Percentiles rank a stretch among this genome's conserved stretches.
Evolutionary conservation across 53 echinoderm and acorn worm genomes (phyloP).

Genomic region (Holothuria scabra): DNA sequence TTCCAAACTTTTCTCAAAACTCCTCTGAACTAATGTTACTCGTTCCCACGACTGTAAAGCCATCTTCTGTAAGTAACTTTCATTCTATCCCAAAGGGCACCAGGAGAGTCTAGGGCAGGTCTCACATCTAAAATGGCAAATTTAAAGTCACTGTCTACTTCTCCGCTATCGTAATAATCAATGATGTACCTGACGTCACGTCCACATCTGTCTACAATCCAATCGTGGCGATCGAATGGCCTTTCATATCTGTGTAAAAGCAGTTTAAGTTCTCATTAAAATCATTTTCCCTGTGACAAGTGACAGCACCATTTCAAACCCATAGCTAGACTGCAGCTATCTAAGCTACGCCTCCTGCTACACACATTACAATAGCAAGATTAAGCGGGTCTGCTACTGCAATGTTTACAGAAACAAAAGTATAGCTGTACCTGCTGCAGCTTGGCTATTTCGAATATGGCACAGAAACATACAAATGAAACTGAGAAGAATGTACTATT

Average conservation of each 20-base stretch:
- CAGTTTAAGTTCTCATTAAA: not conserved
- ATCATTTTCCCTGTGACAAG: too few relatives aligned
- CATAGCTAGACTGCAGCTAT: too few relatives aligned
- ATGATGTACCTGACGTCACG: conserved; percentile 94
- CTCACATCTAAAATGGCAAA: conserved; percentile 94
- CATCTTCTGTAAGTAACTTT: conserved; percentile 91
- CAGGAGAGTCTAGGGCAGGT: conserved; percentile 89
- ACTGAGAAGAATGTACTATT: too few relatives aligned
- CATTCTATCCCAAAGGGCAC: conserved; percentile 95
- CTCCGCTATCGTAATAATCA: conserved; percentile 94
- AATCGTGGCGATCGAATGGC: conserved; percentile 96
- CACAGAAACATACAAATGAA: too few relatives aligned
- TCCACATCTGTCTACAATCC: conserved; percentile 91
- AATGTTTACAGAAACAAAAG: too few relatives aligned
- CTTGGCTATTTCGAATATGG: too few relatives aligned
- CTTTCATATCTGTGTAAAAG: conserved; percentile 71
- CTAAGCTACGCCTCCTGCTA: too few relatives aligned
- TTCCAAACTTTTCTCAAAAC: not conserved
- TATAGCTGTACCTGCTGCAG: too few relatives aligned
- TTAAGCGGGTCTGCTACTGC: too few relatives aligned
- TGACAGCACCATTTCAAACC: too few relatives aligned
- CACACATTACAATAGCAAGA: too few relatives aligned
- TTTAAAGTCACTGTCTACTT: conserved; percentile 81
- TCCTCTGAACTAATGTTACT: conserved; percentile 8
- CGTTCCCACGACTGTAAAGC: conserved; percentile 65